Evolutionary conservation across 2,797 vertebrate species (phyloP).

Genomic region (Siniperca scherzeri): DNA sequence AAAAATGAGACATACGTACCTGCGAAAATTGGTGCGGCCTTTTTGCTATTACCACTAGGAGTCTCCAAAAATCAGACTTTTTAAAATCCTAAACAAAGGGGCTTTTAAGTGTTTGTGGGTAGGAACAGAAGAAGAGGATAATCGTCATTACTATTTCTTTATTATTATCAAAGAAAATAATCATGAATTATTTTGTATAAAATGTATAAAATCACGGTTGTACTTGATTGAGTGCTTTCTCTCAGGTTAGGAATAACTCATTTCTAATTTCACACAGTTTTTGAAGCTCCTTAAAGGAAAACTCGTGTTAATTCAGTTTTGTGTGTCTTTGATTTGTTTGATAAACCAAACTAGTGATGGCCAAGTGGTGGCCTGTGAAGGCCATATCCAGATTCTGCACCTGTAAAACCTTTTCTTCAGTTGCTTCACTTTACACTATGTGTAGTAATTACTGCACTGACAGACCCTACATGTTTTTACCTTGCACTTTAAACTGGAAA

Average conservation of each 20-base stretch:
- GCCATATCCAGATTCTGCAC: background rate
- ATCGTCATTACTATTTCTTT: background rate
- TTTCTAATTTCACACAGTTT: background rate
- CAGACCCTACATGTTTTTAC: background rate
- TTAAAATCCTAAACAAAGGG: background rate
- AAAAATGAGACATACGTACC: background rate
- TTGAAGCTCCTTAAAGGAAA: background rate
- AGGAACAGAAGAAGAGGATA: background rate
- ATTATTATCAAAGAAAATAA: constrained; percentile 13
- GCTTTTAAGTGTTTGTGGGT: background rate
- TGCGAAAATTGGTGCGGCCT: background rate
- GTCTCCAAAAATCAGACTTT: background rate
- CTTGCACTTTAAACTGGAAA: background rate
- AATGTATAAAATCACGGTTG: background rate
- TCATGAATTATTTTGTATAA: background rate
- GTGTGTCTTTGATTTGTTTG: background rate
- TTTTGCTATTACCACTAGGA: background rate
- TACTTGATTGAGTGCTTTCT: background rate
- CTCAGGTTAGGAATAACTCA: background rate
- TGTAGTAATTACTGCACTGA: background rate
- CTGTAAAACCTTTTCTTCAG: background rate
- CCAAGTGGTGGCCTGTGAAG: background rate
- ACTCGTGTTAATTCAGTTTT: background rate
- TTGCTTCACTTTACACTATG: background rate
- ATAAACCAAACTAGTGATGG: background rate